phyloP scores from a whole-genome alignment of 2,113 vertebrate genomes.

The Phocoena phocoena region DNA sequence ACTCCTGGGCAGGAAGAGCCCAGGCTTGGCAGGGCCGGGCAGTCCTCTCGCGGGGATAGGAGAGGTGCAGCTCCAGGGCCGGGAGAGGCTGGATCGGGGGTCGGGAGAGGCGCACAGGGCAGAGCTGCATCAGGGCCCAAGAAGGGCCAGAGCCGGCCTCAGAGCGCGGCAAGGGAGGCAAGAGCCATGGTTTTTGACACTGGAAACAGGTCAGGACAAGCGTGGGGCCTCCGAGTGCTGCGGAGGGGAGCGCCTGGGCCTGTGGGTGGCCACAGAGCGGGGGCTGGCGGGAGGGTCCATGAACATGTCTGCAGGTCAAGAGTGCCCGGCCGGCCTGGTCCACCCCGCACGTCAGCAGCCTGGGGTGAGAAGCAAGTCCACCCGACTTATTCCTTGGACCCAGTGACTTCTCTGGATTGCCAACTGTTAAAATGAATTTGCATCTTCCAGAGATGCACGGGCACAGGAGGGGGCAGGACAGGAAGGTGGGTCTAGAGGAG shows the following conservation, averaged over 20 bases:
- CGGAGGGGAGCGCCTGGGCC: not conserved
- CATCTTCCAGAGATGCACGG: not conserved
- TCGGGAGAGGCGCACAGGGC: not conserved
- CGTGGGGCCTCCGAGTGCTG: rapidly evolving
- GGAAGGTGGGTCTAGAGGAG: not conserved
- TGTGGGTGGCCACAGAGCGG: not conserved
- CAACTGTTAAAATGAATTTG: not conserved
- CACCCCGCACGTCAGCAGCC: rapidly evolving
- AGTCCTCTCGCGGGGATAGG: rapidly evolving
- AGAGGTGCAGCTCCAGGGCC: rapidly evolving
- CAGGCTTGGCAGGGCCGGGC: rapidly evolving
- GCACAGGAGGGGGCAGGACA: not conserved
- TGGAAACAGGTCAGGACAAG: not conserved
- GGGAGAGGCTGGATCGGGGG: not conserved
- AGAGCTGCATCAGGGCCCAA: not conserved
- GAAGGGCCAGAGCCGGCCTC: not conserved
- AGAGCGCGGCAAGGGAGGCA: rapidly evolving
- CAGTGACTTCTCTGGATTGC: not conserved
- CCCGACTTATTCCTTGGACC: too few relatives aligned
- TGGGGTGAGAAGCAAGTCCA: not conserved
- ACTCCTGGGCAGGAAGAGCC: not conserved
- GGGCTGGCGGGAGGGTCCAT: not conserved
- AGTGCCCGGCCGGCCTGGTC: rapidly evolving
- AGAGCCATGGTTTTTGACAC: not conserved
- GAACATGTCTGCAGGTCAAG: rapidly evolving